Evolutionary conservation across 2,113 vertebrate species (phyloP).

Genomic region (Dendropsophus ebraccatus): DNA sequence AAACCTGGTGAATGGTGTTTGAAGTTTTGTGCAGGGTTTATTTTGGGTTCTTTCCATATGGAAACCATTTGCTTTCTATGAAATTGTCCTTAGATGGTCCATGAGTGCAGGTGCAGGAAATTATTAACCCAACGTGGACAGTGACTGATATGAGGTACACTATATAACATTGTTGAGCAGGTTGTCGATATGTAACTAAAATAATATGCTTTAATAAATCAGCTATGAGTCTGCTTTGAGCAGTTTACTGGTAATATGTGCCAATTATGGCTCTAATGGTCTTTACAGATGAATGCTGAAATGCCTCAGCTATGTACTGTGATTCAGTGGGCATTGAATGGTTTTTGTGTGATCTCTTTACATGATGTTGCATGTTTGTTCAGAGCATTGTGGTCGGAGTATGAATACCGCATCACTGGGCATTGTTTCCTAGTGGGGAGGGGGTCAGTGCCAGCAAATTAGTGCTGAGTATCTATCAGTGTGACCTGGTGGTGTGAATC

Average conservation of each 20-base stretch:
- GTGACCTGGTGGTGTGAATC: constrained; percentile 69
- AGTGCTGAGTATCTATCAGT: constrained; percentile 72
- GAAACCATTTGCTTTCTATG: too few species aligned
- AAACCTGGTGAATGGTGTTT: too few species aligned
- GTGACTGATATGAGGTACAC: too few species aligned
- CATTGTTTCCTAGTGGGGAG: constrained; percentile 65
- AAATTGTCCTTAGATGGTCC: too few species aligned
- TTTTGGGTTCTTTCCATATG: too few species aligned
- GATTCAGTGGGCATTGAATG: constrained; percentile 55
- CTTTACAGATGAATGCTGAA: neutral
- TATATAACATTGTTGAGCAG: too few species aligned
- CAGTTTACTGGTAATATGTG: neutral
- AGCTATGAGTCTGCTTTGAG: neutral
- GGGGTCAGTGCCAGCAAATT: constrained; percentile 66
- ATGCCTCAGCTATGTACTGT: neutral
- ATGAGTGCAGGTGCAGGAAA: too few species aligned
- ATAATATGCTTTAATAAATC: too few species aligned
- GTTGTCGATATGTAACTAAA: too few species aligned
- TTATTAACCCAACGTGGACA: too few species aligned
- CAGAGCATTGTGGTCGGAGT: constrained; percentile 64
- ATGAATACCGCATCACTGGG: constrained; percentile 67
- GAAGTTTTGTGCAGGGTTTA: too few species aligned
- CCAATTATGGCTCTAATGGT: neutral
- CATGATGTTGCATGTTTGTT: constrained; percentile 73
- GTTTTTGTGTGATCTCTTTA: constrained; percentile 65